Conservation (phyloP, 1,140 invertebrate species). For the Anastrepha ludens region DNA sequence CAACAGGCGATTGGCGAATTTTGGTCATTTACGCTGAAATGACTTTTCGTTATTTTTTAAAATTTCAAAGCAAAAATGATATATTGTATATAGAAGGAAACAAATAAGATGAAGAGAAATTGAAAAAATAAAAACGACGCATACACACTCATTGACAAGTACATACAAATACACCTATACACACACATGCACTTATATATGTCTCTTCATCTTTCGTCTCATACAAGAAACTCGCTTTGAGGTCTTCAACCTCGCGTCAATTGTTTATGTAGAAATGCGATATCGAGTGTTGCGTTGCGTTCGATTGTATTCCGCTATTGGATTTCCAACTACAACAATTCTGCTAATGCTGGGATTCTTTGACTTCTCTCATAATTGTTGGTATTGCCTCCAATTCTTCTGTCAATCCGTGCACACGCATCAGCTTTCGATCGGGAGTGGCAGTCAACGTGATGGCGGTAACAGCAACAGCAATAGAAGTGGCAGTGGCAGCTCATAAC, state of each 20-base stretch:
- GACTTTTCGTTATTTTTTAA: conserved; percentile 8
- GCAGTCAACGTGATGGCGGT: neutral
- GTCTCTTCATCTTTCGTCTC: neutral
- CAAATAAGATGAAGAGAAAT: neutral
- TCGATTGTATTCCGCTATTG: conserved; percentile 1
- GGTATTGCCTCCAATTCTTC: neutral
- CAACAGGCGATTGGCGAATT: neutral
- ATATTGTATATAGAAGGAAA: neutral
- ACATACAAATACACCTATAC: neutral
- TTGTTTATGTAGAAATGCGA: conserved; percentile 15
- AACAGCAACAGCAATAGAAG: neutral
- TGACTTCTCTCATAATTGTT: neutral
- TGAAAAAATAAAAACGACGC: neutral
- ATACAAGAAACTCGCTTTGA: neutral
- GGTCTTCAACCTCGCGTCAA: conserved; percentile 32
- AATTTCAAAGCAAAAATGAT: neutral
- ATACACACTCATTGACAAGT: neutral
- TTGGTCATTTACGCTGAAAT: neutral
- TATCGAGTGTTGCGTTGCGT: conserved; percentile 15
- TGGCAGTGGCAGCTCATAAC: neutral
- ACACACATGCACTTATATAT: neutral
- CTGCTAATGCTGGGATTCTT: neutral
- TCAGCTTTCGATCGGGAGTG: conserved; percentile 1
- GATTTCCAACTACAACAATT: neutral
- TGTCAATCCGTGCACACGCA: neutral